phyloP scores from a whole-genome alignment of 1,140 invertebrate genomes.

The Pogonus chalceus region DNA sequence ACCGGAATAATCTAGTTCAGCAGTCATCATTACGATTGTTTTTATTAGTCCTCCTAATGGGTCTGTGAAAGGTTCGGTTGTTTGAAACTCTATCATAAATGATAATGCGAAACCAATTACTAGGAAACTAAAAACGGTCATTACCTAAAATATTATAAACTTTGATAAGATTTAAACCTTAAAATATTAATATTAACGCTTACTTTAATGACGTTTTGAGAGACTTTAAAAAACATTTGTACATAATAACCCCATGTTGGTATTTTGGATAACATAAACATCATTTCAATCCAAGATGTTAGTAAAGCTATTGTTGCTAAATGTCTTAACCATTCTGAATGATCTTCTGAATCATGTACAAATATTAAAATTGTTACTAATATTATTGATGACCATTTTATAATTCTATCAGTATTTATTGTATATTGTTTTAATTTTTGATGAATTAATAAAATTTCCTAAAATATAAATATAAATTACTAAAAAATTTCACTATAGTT shows the following conservation, averaged over 20 bases:
- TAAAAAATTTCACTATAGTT: too few relatives aligned
- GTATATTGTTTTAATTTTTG: not conserved
- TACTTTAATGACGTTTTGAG: constrained; percentile 40
- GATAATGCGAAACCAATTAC: constrained; percentile 43
- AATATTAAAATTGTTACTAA: too few relatives aligned
- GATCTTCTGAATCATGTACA: too few relatives aligned
- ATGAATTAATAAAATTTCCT: not conserved
- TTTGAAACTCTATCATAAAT: constrained; percentile 43
- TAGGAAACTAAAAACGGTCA: constrained; percentile 38
- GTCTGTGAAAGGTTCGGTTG: constrained; percentile 34
- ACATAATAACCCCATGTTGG: constrained; percentile 41
- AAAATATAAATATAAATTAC: too few relatives aligned
- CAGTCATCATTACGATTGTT: constrained; percentile 47
- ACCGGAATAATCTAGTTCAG: constrained; percentile 42
- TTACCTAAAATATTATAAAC: constrained; percentile 31
- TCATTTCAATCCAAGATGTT: constrained; percentile 42
- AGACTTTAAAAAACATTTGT: constrained; percentile 41
- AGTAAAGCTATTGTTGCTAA: constrained; percentile 36
- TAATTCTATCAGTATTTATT: too few relatives aligned
- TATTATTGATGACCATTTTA: too few relatives aligned
- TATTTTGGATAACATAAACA: constrained; percentile 41
- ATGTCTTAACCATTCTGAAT: constrained; percentile 32
- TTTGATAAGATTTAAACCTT: not conserved
- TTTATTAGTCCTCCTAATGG: constrained; percentile 40
- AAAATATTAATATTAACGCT: not conserved